phyloP scores from a whole-genome alignment of 2,113 vertebrate species.

The Mesoclemmys tuberculata region DNA sequence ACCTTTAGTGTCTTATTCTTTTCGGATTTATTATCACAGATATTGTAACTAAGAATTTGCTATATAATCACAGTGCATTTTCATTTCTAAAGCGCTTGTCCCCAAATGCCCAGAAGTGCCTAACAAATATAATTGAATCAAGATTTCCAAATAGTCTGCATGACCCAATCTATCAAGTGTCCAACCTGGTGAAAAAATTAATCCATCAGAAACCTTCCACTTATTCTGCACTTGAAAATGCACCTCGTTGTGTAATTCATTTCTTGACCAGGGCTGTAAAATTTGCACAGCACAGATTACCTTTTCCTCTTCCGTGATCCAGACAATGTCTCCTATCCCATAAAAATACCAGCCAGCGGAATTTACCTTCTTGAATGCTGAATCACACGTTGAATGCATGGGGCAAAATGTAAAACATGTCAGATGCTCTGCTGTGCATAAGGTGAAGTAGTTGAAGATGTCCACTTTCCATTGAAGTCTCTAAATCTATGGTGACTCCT shows the following conservation, averaged over 20 bases:
- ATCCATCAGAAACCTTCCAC: neutral
- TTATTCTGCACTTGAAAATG: neutral
- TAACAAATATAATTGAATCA: neutral
- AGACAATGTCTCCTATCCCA: neutral
- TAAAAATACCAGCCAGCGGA: neutral
- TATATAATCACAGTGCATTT: neutral
- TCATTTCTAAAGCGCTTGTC: neutral
- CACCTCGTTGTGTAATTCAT: neutral
- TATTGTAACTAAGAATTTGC: neutral
- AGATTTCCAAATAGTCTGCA: neutral
- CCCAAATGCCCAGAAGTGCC: neutral
- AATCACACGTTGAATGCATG: neutral
- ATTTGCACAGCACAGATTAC: neutral
- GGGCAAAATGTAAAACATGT: neutral
- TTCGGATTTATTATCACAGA: neutral
- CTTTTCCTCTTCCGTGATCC: rapidly evolving
- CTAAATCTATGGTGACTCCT: neutral
- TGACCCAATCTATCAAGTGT: neutral
- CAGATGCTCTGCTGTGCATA: neutral
- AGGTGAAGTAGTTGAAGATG: neutral
- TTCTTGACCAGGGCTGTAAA: neutral
- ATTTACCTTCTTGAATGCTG: neutral
- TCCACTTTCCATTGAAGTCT: neutral
- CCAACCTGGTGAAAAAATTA: neutral
- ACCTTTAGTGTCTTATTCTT: neutral